A percentile compares a stretch with the other conserved stretches of the same genome.
Evolutionary conservation across 2,113 vertebrate species (phyloP).

Genomic region (Holacanthus passer): DNA sequence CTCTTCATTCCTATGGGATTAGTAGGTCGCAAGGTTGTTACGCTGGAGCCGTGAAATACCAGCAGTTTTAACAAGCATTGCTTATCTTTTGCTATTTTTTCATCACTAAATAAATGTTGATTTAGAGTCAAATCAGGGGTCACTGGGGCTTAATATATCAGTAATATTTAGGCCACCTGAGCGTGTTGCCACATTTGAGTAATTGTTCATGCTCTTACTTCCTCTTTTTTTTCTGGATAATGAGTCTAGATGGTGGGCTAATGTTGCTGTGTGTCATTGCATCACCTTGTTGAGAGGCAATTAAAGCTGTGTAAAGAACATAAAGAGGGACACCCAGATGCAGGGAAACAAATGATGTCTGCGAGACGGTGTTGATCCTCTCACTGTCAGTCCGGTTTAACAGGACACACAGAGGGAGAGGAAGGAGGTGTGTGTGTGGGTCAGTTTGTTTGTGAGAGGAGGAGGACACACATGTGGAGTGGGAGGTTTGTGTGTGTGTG

Average conservation of each 20-base stretch:
- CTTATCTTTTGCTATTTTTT: neutral
- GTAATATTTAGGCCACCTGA: neutral
- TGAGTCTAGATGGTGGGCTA: conserved; percentile 43
- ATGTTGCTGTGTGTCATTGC: conserved; percentile 39
- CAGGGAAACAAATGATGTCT: conserved; percentile 63
- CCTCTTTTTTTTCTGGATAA: conserved; percentile 9
- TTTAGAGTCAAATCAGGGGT: neutral
- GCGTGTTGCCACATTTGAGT: neutral
- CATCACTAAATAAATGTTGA: neutral
- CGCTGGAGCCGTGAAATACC: conserved; percentile 22
- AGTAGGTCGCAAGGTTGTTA: conserved; percentile 14
- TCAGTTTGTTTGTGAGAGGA: conserved; percentile 64
- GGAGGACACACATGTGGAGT: conserved; percentile 56
- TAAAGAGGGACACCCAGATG: conserved; percentile 56
- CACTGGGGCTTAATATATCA: neutral
- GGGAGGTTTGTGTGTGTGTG: conserved; percentile 45
- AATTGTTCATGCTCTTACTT: neutral
- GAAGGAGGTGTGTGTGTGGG: conserved; percentile 41
- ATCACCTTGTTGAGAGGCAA: conserved; percentile 74
- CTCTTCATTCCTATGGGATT: conserved; percentile 36
- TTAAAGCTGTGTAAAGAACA: conserved; percentile 68
- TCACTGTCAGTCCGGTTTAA: conserved; percentile 70
- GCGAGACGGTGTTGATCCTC: conserved; percentile 72
- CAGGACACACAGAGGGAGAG: conserved; percentile 50
- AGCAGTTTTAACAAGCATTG: neutral